Evolutionary conservation across 1,140 invertebrate species (phyloP), one percentile per base, ranked within the genome.

Genomic region (Zaprionus vittiger): DNA sequence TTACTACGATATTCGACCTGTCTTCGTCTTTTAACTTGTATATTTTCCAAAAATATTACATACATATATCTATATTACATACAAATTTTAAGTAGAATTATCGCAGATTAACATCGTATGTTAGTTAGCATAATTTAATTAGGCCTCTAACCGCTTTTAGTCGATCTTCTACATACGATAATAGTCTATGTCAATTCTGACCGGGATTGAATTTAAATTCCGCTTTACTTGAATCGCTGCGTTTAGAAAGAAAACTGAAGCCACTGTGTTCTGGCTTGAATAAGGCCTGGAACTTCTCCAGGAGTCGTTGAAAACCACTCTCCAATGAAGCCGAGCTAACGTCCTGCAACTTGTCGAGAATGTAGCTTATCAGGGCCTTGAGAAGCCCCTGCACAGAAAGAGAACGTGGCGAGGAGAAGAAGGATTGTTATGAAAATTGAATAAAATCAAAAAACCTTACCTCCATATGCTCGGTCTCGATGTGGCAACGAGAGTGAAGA

Each of bases 321-420:
- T 84, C 63, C 47, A 91, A 65, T 2, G 90, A 57, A 12, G 74
- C 61, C 1, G 84, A 91, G 17, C 54, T 71, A 15, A 83, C 49
- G 11, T 80, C 64, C 0, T 71, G 20, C 0, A 91, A 57, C 5
- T 52, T 67, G 4, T 77, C 60, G 0, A 86, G 65, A 2, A 90
- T 22, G 56, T 78, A 82, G 7, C 34, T 22, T 12, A 57, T 62
- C 4, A 91, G 15, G 38, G 73, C 59, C 15, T 77, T 38, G 2
- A 79, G 24, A 5, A 86, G 55, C 5, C 74, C 22, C 90, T 91
- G 28, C 1, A 63, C 12, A 15, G n/a, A 2, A 17, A 14, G 12
- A 2, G 4, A 11, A 0, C 20, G 5, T 52, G 9, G 20, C 9
- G 20, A 14, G 20, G 2, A 11, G 6, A 2, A 22, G 20, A 2